Evolutionary conservation across 2,113 vertebrate species (phyloP).

Genomic region (Leucopsar rothschildi): DNA sequence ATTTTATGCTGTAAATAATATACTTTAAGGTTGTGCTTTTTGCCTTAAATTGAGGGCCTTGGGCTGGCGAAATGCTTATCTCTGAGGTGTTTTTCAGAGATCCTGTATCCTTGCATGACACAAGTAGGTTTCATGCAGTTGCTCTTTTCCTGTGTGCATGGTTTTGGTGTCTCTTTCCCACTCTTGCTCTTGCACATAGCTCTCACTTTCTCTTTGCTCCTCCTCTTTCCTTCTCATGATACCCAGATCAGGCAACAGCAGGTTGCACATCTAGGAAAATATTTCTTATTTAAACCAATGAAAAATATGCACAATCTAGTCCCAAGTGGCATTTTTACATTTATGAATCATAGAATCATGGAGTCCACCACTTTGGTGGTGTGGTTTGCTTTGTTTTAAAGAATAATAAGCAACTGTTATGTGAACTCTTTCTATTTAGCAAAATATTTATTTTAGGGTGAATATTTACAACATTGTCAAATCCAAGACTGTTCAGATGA

Average conservation of each 20-base stretch:
- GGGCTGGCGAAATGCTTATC: background rate
- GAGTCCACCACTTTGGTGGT: background rate
- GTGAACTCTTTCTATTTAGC: background rate
- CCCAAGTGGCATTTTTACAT: background rate
- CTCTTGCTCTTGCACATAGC: background rate
- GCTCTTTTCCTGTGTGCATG: background rate
- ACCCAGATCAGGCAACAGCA: background rate
- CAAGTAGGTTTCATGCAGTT: background rate
- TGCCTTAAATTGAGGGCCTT: background rate
- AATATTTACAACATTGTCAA: background rate
- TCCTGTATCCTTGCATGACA: background rate
- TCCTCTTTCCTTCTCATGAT: background rate
- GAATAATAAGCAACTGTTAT: background rate
- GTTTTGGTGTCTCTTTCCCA: background rate
- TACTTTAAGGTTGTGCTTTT: background rate
- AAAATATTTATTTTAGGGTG: background rate
- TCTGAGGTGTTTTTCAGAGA: background rate
- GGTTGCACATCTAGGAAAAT: background rate
- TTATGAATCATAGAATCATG: background rate
- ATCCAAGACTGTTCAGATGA: background rate
- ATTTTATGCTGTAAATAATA: background rate
- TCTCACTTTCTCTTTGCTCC: background rate
- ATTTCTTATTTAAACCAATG: background rate
- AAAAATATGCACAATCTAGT: background rate
- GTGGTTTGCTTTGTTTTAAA: background rate